Evolutionary conservation across 2,797 vertebrate species (phyloP).

Genomic region (Molothrus aeneus): DNA sequence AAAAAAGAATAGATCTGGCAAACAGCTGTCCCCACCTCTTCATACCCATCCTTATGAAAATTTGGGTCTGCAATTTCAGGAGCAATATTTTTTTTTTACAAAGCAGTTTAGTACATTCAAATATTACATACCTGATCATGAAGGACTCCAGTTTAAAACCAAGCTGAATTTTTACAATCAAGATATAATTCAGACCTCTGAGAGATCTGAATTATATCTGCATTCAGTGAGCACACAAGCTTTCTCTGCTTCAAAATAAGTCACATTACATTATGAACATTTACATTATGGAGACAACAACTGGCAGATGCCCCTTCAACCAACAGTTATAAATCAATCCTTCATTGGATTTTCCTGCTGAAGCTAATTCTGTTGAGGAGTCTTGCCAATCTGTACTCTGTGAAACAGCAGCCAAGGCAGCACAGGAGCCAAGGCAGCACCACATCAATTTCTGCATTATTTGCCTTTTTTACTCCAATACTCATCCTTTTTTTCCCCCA

Average conservation of each 20-base stretch:
- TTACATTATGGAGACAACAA: not conserved
- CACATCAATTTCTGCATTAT: not conserved
- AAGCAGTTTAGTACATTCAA: not conserved
- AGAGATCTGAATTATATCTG: not conserved
- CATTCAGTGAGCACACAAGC: not conserved
- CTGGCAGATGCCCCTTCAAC: not conserved
- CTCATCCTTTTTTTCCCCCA: not conserved
- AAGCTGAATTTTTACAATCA: not conserved
- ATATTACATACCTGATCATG: not conserved
- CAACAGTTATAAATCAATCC: not conserved
- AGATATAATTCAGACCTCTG: not conserved
- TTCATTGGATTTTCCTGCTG: not conserved
- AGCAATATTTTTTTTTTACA: not conserved
- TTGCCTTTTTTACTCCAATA: not conserved
- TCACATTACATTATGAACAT: not conserved
- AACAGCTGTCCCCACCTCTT: not conserved
- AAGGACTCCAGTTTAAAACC: not conserved
- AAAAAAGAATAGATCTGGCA: not conserved
- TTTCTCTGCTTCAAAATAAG: not conserved
- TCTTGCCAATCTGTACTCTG: not conserved
- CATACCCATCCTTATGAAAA: not conserved
- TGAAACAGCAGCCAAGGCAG: not conserved
- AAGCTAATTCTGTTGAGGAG: not conserved
- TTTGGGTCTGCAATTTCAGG: not conserved
- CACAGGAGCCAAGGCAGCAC: not conserved